Base-by-base conservation (phyloP, 1,140 invertebrate genomes). In the Drosophila seguyi region DNA sequence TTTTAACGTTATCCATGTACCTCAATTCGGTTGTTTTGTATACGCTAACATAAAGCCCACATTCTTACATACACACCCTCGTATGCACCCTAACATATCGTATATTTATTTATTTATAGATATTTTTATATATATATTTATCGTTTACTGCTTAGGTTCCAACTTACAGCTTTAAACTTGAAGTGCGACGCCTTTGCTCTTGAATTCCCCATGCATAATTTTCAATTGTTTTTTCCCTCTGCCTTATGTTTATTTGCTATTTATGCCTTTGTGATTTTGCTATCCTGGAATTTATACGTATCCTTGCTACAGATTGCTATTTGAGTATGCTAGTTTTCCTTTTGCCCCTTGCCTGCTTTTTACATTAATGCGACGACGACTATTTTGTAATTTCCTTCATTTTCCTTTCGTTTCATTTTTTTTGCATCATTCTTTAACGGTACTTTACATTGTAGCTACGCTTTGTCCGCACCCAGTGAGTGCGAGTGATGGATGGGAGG, bases 391-490 rank as follows among this genome's bases (percentile, higher is more conserved):
- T 87, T 79, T 79, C 39, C 47, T 53, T 47, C 59, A 45, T 79
- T 67, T 77, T 41, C 38, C 27, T 41, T 66, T 56, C 53, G 36
- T 47, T n/a, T n/a, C n/a, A n/a, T n/a, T n/a, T n/a, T n/a, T n/a
- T 65, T 41, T 62, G 58, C 73, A 45, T 41, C 58, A 56, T 52
- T 61, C 58, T 75, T 75, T 48, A 83, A 75, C 83, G 83, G 87
- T 90, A 86, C 79, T 83, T 84, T 87, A 91, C 84, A 87, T 88
- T 87, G 84, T 87, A 88, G 84, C 79, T 83, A 86, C 87, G 87
- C 87, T 72, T 90, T 69, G 67, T 77, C 73, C 42, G 62, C 72
- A 76, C 63, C 48, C 55, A 53, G 34, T 8, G 63, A 73, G 69
- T 79, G 74, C 79, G 69, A 52, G 50, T 20, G 31, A 34, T 34